These are phyloP conservation scores for Ooceraea biroi DNA, from an alignment of 1,140 invertebrate species.

Conservation along the genomic window DNA sequence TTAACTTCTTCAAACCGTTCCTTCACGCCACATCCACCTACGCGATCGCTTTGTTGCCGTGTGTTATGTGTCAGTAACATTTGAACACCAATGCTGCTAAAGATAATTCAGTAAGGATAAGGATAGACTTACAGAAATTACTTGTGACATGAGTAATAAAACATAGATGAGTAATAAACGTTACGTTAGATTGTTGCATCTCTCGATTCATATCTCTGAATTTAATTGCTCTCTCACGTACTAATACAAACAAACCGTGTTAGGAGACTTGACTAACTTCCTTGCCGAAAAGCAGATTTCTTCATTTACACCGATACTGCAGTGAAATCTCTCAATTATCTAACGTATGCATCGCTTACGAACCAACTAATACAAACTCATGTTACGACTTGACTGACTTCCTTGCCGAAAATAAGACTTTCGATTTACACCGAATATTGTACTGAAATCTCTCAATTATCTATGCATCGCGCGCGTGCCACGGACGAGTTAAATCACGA, in stretches of 20 bases:
- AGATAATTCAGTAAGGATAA: not conserved
- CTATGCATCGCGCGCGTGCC: conserved; percentile 33
- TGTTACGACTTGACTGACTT: too few relatives aligned
- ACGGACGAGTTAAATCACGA: conserved; percentile 41
- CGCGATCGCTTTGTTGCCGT: not conserved
- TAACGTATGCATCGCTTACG: too few relatives aligned
- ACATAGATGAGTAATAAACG: not conserved
- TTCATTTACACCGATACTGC: too few relatives aligned
- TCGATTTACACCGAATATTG: too few relatives aligned
- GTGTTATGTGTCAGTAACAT: not conserved
- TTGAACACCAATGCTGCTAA: conserved; percentile 1
- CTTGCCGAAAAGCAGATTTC: conserved; percentile 16
- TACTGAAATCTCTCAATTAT: conserved; percentile 43
- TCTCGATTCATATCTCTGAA: too few relatives aligned
- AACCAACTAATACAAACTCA: too few relatives aligned
- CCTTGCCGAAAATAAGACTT: too few relatives aligned
- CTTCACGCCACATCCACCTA: too few relatives aligned
- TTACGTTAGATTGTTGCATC: not conserved
- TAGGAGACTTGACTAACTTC: not conserved
- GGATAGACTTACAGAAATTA: not conserved
- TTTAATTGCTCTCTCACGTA: not conserved
- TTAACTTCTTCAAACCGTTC: not conserved
- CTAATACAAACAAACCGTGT: not conserved
- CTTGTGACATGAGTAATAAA: too few relatives aligned
- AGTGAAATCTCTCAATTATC: conserved; percentile 39